Evolutionary conservation across 2,888 invertebrate species (phyloP).

Genomic region (Polyommatus iphigenia): DNA sequence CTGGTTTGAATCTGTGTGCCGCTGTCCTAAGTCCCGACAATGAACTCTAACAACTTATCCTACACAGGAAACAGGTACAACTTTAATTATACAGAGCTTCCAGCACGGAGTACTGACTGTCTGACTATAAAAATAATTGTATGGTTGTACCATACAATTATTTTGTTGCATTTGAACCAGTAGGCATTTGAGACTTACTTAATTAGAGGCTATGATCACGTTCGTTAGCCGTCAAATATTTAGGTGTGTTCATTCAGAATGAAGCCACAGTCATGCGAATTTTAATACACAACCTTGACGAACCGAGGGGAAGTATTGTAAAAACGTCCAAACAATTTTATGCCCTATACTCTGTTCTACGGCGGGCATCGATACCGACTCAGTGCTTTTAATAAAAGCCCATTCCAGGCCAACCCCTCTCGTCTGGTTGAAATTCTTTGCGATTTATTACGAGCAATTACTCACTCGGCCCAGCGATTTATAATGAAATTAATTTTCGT

Average conservation of each 20-base stretch:
- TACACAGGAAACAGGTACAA: neutral
- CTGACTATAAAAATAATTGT: slow-evolving; percentile 19
- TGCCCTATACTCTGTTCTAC: neutral
- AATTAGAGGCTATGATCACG: neutral
- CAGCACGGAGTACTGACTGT: neutral
- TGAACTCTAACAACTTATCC: neutral
- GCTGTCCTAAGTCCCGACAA: neutral
- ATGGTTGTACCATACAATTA: neutral
- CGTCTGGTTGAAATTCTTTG: slow-evolving; percentile 25
- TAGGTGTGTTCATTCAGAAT: neutral
- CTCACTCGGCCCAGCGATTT: slow-evolving; percentile 19
- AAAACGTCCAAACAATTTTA: neutral
- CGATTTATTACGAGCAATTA: slow-evolving; percentile 22
- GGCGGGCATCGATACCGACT: neutral
- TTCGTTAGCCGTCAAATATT: neutral
- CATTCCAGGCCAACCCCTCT: slow-evolving; percentile 25
- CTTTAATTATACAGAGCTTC: slow-evolving; percentile 8
- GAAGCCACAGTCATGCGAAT: neutral
- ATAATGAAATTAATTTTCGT: slow-evolving; percentile 28
- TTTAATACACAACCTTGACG: neutral
- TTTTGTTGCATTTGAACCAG: slow-evolving; percentile 12
- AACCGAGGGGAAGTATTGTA: neutral
- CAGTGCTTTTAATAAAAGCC: slow-evolving; percentile 3
- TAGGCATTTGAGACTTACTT: neutral
- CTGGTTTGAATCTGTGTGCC: neutral